These are phyloP conservation scores for Steinernema carpocapsae DNA, from an alignment of 2,888 invertebrate species.

Conservation along the genomic window DNA sequence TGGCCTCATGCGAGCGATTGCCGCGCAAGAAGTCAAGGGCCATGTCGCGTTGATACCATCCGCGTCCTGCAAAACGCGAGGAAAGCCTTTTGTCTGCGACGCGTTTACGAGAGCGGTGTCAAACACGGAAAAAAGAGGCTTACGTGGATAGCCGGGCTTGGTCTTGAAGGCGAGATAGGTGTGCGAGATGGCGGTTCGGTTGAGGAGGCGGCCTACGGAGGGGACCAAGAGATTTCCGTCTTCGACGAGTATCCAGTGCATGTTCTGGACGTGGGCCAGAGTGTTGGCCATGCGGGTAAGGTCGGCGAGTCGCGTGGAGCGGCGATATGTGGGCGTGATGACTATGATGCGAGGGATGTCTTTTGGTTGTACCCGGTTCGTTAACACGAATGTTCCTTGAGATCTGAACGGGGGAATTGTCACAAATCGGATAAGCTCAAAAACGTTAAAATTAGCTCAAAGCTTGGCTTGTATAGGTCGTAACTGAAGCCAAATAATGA, in stretches of 20 bases:
- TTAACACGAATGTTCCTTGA: neutral
- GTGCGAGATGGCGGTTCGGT: slow-evolving; percentile 35
- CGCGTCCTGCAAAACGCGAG: slow-evolving; percentile 44
- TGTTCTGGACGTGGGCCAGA: neutral
- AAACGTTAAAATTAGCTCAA: too few relatives aligned
- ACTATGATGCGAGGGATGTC: neutral
- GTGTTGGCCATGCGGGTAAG: slow-evolving; percentile 27
- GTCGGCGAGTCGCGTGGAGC: neutral
- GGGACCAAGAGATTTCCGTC: slow-evolving; percentile 1
- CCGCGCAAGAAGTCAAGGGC: slow-evolving; percentile 51
- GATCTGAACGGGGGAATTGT: slow-evolving; percentile 7
- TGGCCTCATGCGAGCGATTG: slow-evolving; percentile 34
- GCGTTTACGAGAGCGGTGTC: neutral
- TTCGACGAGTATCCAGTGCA: slow-evolving; percentile 33
- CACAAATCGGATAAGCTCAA: too few relatives aligned
- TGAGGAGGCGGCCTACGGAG: neutral
- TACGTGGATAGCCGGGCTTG: slow-evolving; percentile 50
- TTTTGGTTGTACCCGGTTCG: neutral
- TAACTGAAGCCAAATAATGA: too few relatives aligned
- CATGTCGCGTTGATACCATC: slow-evolving; percentile 59
- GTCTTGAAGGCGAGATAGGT: slow-evolving; percentile 52
- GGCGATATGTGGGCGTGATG: slow-evolving; percentile 20
- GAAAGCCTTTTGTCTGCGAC: neutral
- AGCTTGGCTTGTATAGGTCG: too few relatives aligned
- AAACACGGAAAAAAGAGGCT: neutral